Evolutionary conservation across 2,113 vertebrate genomes (phyloP), one percentile per base, ranked within the genome.

Genomic region (Rhinopithecus roxellana): DNA sequence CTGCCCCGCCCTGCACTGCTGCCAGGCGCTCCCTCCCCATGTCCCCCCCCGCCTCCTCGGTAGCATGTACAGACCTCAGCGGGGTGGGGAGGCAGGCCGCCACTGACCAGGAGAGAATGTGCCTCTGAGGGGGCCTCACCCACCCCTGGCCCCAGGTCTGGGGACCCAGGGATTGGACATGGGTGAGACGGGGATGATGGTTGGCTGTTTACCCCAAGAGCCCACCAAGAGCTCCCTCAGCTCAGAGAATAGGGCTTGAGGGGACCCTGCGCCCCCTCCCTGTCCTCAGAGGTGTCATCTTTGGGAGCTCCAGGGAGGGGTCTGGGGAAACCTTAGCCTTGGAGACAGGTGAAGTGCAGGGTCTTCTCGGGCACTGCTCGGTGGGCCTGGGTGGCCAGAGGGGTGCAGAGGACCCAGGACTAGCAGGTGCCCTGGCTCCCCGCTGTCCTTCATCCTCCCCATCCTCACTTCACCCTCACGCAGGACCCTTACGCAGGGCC

Each of bases 21-120:
- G 98, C 98, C 98, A 98, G 98, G 98, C 85, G 9, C 90, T 77
- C 96, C 98, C 94, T 52, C 79, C 79, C 84, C 98, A 97, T 81
- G 35, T 48, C 97, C 98, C 98, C 98, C 97, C 96, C 87, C 90
- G 96, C 96, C 97, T 98, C 98, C 96, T 97, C 84, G 67, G 97
- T 98, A 98, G 99, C 98, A 99, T 99, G 99, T 97, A 96, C 98
- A 98, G 98, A 98, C 98, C 98, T 98, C 98, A 98, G 98, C 67
- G 89, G 97, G 97, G 97, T 72, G 45, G 96, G 97, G 83, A 90
- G 89, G 89, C 90, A 85, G 77, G 78, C 17, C 43, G 5, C 97
- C 67, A 59, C 94, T 92, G 92, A 95, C 79, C 74, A 95, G 97
- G 94, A 75, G 32, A 0, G 93, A 87, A 93, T 92, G 97, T 84